phyloP scores from a whole-genome alignment of 1,140 invertebrate species.

The Solenopsis fugax region DNA sequence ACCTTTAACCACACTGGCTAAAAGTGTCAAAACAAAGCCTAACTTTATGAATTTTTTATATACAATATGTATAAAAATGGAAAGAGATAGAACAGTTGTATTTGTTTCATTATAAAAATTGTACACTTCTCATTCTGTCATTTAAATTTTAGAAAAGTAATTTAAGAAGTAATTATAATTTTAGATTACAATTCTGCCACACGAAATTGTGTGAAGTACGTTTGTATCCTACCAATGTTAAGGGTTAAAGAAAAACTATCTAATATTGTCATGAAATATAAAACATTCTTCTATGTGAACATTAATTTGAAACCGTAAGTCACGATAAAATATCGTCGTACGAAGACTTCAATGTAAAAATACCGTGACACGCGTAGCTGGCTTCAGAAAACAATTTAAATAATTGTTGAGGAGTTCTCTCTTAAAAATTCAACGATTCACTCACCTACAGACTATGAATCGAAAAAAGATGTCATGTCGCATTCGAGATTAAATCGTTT shows the following conservation, averaged over 20 bases:
- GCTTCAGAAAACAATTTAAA: slow-evolving; percentile 56
- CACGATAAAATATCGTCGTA: background rate
- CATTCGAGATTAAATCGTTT: slow-evolving; percentile 8
- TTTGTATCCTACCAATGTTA: background rate
- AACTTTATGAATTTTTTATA: too few relatives aligned
- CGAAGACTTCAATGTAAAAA: background rate
- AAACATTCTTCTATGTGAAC: background rate
- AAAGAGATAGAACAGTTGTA: too few relatives aligned
- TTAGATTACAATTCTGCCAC: too few relatives aligned
- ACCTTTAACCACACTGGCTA: too few relatives aligned
- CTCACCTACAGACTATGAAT: background rate
- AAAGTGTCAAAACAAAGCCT: too few relatives aligned
- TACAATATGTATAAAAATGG: too few relatives aligned
- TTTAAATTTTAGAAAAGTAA: too few relatives aligned
- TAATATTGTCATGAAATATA: background rate
- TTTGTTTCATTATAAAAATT: too few relatives aligned
- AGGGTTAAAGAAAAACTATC: background rate
- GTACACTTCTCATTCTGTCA: too few relatives aligned
- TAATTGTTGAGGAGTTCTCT: slow-evolving; percentile 47
- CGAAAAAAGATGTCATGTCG: background rate
- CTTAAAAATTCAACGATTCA: slow-evolving; percentile 62
- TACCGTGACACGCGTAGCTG: background rate
- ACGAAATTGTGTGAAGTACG: too few relatives aligned
- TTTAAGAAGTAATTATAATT: too few relatives aligned
- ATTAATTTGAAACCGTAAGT: background rate